Evolutionary conservation across 2,797 vertebrate species (phyloP), one percentile per base, ranked within the genome.

Genomic region (Coendou prehensilis): DNA sequence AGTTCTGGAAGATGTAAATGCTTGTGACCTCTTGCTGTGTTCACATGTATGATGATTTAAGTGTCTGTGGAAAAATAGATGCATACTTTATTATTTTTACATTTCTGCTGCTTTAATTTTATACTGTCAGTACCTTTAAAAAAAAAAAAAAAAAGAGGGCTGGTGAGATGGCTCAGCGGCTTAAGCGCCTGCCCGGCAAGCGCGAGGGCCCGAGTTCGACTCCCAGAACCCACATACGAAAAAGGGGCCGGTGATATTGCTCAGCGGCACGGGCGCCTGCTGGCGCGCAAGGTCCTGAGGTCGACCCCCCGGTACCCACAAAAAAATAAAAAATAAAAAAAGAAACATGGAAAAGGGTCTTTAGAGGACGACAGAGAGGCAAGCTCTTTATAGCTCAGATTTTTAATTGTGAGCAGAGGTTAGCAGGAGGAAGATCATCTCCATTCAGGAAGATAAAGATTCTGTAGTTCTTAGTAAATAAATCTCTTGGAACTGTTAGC

Each of bases 41-140:
- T 91, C 37, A 76, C 6, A 15, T 45, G 11, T 61, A 8, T 85
- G 37, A 59, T 83, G 50, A 91, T 69, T 26, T 88, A 2, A 41
- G 5, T 67, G 63, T 87, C 37, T 85, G 84, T 76, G 79, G 86
- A 87, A 85, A 91, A 87, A 59, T 15, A 84, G 22, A 79, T 91
- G 45, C 67, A 20, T 82, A 23, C 13, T 79, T 69, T 9, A 14
- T 88, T 37, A 73, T 45, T 28, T 69, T 30, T 89, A 9, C 87
- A 57, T 86, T 82, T 84, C 80, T 92, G 23, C 15, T 95, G 64
- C 56, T 95, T 95, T 86, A 86, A 28, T 94, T 87, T 83, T 94
- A 64, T 86, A 37, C 61, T 88, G 14, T 89, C 87, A n/a, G 1
- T 59, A 30, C 76, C 13, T 67, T 79, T 69, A 22, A 57, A 57